Evolutionary conservation across 2,888 invertebrate species (phyloP), one percentile per base, ranked within the genome.

Genomic region (Pollenia griseotomentosa): DNA sequence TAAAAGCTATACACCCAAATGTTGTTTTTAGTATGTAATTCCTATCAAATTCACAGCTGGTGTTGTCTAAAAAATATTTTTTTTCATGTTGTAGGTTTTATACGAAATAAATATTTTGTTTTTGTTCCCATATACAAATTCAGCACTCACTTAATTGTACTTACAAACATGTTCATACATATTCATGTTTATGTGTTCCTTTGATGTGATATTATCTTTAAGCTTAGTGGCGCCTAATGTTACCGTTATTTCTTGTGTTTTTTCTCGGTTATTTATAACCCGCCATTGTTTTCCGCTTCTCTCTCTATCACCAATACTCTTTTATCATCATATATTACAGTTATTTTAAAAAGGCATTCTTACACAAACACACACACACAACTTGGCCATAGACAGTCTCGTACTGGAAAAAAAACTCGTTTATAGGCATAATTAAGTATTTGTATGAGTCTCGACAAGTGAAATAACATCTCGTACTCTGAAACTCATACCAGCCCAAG

Each of bases 181-280:
- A 23, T 23, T 23, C 2, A 23, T 23, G 23, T 23, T 23, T 23
- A 19, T 51, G n/a, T 23, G 51, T 51, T 48, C 16, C 63, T 79
- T 79, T 74, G 73, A 78, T 73, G 73, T 78, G 23, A 33, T 65
- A 57, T 73, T 78, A 46, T 51, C 51, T 78, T 78, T 8, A 23
- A 79, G 79, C 61, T 79, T 61, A 46, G 61, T 79, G 84, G 84
- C 84, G 84, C 84, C 84, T 79, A 79, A 74, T 84, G 59, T 74
- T 53, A 79, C 61, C 19, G 78, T 66, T 77, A 65, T 57, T 63
- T 71, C 3, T 71, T 40, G 57, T 53, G 16, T 19, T 61, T 53
- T 40, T 53, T 51, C 42, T 57, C 19, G 59, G 33, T 68, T 75
- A 40, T 83, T 83, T 68, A 19, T 53, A 70, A 77, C 16, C 44